Percentiles rank a stretch among this genome's conserved stretches.
These are phyloP conservation scores for Syngnathoides biaculeatus DNA, from an alignment of 2,113 vertebrate genomes.

Conservation along the genomic window DNA sequence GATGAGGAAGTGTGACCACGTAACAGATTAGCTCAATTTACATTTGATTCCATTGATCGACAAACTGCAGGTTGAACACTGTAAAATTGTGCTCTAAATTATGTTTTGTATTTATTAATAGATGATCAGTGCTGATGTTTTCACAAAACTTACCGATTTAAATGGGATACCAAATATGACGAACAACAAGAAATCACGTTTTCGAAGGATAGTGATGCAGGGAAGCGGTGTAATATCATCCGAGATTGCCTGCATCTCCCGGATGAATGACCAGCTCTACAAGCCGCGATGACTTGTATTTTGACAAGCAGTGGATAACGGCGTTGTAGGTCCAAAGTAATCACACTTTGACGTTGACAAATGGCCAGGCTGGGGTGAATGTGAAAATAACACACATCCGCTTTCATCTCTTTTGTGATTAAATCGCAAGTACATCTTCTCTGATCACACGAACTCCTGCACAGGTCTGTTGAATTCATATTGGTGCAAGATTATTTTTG, in stretches of 20 bases:
- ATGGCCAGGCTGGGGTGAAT: conserved; percentile 91
- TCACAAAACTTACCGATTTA: background rate
- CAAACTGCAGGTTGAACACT: background rate
- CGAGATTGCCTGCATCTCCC: conserved; percentile 51
- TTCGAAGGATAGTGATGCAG: conserved; percentile 53
- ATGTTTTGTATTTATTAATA: background rate
- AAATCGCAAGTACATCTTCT: conserved; percentile 94
- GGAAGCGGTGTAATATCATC: conserved; percentile 49
- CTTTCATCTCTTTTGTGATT: conserved; percentile 99
- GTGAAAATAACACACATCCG: conserved; percentile 99
- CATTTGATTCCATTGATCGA: background rate
- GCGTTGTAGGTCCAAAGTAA: conserved; percentile 92
- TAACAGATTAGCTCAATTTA: background rate
- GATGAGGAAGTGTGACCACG: background rate
- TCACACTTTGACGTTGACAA: conserved; percentile 99
- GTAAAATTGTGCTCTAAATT: background rate
- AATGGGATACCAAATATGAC: background rate
- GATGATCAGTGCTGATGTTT: background rate
- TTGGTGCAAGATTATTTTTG: conserved; percentile 68
- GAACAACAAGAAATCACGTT: conserved; percentile 30
- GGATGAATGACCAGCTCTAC: conserved; percentile 81
- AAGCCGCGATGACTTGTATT: conserved; percentile 84
- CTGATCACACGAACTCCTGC: conserved; percentile 61
- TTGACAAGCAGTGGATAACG: conserved; percentile 97
- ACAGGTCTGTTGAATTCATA: conserved; percentile 82